A percentile compares a stretch with the other conserved stretches of the same genome.
Conservation (phyloP, 1,140 invertebrate genomes). For the Pogonomyrmex californicus region DNA sequence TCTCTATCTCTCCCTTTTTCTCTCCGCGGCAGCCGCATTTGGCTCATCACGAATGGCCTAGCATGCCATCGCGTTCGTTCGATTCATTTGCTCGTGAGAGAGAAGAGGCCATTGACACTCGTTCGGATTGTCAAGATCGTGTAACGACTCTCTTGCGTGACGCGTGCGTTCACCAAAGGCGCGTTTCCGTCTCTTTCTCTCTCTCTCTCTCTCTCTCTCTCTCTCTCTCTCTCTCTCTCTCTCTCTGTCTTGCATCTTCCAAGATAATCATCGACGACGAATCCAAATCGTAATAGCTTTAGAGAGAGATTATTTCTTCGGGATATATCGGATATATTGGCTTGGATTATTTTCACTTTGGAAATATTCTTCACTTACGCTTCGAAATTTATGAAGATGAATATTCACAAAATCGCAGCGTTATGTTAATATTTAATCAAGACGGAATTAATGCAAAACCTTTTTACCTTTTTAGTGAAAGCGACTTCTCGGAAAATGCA, state of each 20-base stretch:
- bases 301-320: not conserved
- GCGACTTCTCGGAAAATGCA: not conserved
- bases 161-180: slow-evolving; percentile 9
- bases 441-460: not conserved
- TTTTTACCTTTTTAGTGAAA: not conserved
- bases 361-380: not conserved
- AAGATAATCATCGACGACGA: not conserved
- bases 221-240: no score
- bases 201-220: no score
- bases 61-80: slow-evolving; percentile 52
- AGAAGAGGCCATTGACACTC: slow-evolving; percentile 78
- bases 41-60: slow-evolving; percentile 51
- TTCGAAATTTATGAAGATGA: not conserved
- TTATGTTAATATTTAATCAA: not conserved
- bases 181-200: not conserved
- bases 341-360: not conserved
- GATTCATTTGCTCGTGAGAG: slow-evolving; percentile 58
- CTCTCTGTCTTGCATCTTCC: no score
- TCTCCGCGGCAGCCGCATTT: slow-evolving; percentile 35
- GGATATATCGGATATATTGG: not conserved
- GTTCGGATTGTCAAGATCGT: slow-evolving; percentile 75
- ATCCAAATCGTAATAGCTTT: not conserved
- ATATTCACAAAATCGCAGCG: not conserved
- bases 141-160: slow-evolving; percentile 57
- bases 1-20: slow-evolving; percentile 17